Base-by-base conservation (phyloP, 2,113 vertebrate genomes). In the Solea senegalensis region DNA sequence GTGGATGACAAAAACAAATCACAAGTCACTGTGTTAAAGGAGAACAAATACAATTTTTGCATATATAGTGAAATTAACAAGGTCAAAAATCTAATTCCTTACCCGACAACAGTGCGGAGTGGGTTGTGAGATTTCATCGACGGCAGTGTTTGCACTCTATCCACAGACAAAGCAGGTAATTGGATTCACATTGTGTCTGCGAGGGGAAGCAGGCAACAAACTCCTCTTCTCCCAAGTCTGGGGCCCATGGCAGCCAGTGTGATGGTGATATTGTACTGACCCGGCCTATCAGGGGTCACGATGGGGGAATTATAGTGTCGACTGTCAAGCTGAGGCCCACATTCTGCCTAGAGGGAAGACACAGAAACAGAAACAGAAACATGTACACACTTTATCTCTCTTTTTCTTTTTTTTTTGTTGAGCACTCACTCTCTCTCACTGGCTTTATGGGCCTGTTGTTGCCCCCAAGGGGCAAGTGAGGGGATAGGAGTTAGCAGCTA, bases 211-310 rank as follows among this genome's bases (percentile, higher is more conserved):
- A 12, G 68, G 61, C 63, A 69, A 76, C 57, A 78, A 72, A 69
- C 71, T 65, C 76, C 52, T 46, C 43, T 73, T 58, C 86, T 82
- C 82, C 74, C 39, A 53, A 63, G 85, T 75, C 85, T 67, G 82
- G 21, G 21, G 78, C 87, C 83, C 63, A 63, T 63, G 75, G 88
- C 78, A 13, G 77, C 62, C 71, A 61, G 80, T 62, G 69, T 80
- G 83, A 84, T 82, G 82, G 73, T 85, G 86, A 89, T 86, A 76
- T 81, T 83, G 83, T 79, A 54, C 76, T 91, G 88, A 90, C 90
- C 91, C 86, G 39, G 78, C 78, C 74, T 85, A 82, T 87, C 80
- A 76, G 81, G 74, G 89, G 86, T 91, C 88, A 83, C 57, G 40
- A 54, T 68, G 75, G 82, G 21, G 65, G 82, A 86, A 89, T 91